A percentile compares a stretch with the other conserved stretches of the same genome.
Evolutionary conservation across 2,888 invertebrate genomes (phyloP).

Genomic region (Synanthedon andrenaeformis): DNA sequence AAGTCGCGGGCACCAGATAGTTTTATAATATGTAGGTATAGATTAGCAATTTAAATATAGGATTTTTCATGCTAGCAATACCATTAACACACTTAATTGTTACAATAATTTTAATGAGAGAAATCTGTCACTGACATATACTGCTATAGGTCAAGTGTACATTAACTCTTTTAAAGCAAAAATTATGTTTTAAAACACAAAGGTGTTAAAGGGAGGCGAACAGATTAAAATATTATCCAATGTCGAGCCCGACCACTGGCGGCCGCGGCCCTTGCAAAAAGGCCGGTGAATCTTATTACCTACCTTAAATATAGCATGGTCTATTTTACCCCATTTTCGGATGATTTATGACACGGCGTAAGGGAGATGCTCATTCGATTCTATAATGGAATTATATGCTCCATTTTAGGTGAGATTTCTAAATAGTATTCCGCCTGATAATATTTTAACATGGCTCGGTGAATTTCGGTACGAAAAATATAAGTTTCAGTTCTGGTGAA

Average conservation of each 20-base stretch:
- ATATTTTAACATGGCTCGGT: too few species aligned
- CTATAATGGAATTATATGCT: constrained; percentile 14
- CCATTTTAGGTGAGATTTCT: constrained; percentile 6
- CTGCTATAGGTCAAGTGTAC: too few species aligned
- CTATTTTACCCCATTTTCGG: constrained; percentile 9
- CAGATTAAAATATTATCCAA: constrained; percentile 27
- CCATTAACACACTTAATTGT: too few species aligned
- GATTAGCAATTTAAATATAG: too few species aligned
- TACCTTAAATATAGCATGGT: constrained; percentile 15
- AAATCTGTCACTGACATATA: too few species aligned
- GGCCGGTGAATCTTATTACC: constrained; percentile 18
- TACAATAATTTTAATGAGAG: too few species aligned
- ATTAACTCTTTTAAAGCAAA: too few species aligned
- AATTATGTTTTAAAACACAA: constrained; percentile 1
- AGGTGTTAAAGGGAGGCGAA: constrained; percentile 21
- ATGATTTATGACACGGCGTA: constrained; percentile 10
- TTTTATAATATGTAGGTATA: too few species aligned
- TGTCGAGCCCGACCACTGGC: constrained; percentile 7
- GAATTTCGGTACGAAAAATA: too few species aligned
- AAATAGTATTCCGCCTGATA: constrained; percentile 1
- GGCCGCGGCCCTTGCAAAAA: constrained; percentile 9
- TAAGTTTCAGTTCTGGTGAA: too few species aligned
- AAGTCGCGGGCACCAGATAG: too few species aligned
- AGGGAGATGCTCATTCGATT: constrained; percentile 8
- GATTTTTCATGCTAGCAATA: too few species aligned